phyloP scores from a whole-genome alignment of 2,113 vertebrate genomes.

The Neomonachus schauinslandi region DNA sequence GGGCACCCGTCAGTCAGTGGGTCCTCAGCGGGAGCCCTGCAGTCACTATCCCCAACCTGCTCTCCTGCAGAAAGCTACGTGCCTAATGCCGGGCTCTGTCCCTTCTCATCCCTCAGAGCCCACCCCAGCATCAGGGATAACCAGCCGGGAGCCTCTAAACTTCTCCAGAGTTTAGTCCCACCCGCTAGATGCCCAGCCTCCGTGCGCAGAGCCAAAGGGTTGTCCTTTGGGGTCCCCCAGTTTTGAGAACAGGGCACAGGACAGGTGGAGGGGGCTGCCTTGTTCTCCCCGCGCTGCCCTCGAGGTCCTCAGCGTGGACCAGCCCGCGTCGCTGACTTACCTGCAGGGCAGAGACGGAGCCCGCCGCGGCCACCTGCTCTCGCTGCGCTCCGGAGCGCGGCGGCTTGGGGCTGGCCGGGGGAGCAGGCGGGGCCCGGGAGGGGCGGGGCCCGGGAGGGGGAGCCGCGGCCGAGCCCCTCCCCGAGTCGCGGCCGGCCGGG shows the following conservation, averaged over 20 bases:
- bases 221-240: not conserved
- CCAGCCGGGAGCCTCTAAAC: not conserved
- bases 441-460: constrained; percentile 45
- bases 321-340: constrained; percentile 63
- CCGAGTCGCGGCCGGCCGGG: not conserved
- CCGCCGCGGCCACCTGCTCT: constrained; percentile 74
- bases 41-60: not conserved
- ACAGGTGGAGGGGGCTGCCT: not conserved
- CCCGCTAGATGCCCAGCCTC: not conserved
- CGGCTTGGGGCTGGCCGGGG: not conserved
- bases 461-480: constrained; percentile 2
- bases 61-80: not conserved
- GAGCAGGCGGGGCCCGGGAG: not conserved
- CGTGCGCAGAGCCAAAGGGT: not conserved
- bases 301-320: constrained; percentile 3
- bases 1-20: not conserved
- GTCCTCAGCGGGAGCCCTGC: not conserved
- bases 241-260: not conserved
- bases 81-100: not conserved
- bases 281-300: not conserved
- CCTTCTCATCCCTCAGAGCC: not conserved
- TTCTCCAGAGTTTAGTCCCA: constrained; percentile 35
- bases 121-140: not conserved
- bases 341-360: constrained; percentile 60
- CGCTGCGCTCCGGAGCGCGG: not conserved